These are phyloP conservation scores for Junonia oenone DNA, from an alignment of 2,888 invertebrate species.

Conservation along the genomic window DNA sequence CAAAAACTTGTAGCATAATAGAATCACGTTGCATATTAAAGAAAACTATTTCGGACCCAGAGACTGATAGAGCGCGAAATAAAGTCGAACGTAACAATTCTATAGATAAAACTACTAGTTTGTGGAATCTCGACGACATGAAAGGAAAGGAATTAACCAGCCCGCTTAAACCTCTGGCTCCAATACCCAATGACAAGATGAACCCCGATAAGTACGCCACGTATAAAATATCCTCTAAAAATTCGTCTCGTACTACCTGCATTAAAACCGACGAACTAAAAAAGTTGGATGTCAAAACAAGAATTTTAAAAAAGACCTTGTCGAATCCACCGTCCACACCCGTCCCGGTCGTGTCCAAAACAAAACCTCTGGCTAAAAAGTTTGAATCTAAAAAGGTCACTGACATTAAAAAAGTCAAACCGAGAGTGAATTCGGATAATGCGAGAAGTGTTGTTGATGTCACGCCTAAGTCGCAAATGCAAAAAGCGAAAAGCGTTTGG, in stretches of 20 bases:
- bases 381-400: slow-evolving; percentile 55
- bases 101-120: slow-evolving; percentile 77
- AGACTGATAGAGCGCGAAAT: slow-evolving; percentile 51
- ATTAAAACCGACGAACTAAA: slow-evolving; percentile 69
- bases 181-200: slow-evolving; percentile 56
- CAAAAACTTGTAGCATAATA: slow-evolving; percentile 85
- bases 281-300: slow-evolving; percentile 75
- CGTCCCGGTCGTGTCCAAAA: slow-evolving; percentile 69
- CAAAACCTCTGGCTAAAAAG: slow-evolving; percentile 64
- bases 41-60: slow-evolving; percentile 74
- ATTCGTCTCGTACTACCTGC: slow-evolving; percentile 53
- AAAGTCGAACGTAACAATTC: slow-evolving; percentile 68
- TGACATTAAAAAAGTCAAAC: slow-evolving; percentile 66
- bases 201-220: slow-evolving; percentile 73
- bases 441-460: slow-evolving; percentile 53
- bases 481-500: slow-evolving; percentile 77
- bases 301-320: slow-evolving; percentile 75
- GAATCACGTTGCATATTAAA: slow-evolving; percentile 84
- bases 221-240: slow-evolving; percentile 72
- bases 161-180: slow-evolving; percentile 60
- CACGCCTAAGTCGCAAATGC: slow-evolving; percentile 64
- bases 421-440: slow-evolving; percentile 59
- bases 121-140: slow-evolving; percentile 80
- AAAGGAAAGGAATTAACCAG: slow-evolving; percentile 70
- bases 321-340: slow-evolving; percentile 75